Evolutionary conservation across 2,113 vertebrate species (phyloP).

Genomic region (Hemiprocne comata): DNA sequence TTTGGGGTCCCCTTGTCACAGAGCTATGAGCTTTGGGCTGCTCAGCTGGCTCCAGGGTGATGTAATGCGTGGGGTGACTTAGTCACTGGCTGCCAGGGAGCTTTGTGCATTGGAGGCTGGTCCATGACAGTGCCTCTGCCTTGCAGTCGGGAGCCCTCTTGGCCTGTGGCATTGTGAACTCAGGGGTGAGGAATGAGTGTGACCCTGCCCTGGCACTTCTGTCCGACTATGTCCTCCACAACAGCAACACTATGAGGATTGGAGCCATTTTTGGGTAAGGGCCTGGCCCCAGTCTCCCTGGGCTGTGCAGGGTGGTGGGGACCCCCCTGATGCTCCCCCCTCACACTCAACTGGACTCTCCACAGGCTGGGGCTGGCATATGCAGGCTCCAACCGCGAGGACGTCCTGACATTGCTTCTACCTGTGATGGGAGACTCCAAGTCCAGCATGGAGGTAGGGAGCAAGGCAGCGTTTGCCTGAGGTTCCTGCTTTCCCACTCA

Average conservation of each 20-base stretch:
- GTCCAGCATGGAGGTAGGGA: slow-evolving; percentile 95
- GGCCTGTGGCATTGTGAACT: slow-evolving; percentile 97
- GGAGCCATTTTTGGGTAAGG: slow-evolving; percentile 98
- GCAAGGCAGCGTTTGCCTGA: background rate
- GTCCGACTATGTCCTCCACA: slow-evolving; percentile 96
- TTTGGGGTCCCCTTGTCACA: background rate
- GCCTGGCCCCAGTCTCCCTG: fast-evolving
- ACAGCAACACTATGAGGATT: slow-evolving; percentile 97
- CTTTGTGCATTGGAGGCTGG: background rate
- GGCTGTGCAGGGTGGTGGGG: background rate
- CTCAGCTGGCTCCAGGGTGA: background rate
- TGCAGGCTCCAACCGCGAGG: slow-evolving; percentile 95
- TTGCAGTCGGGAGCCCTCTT: slow-evolving; percentile 92
- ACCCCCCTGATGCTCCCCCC: background rate
- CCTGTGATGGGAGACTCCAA: slow-evolving; percentile 98
- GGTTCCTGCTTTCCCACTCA: background rate
- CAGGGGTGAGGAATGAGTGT: slow-evolving; percentile 96
- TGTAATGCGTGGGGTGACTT: background rate
- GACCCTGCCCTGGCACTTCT: slow-evolving; percentile 95
- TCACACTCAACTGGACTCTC: background rate
- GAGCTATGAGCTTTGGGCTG: background rate
- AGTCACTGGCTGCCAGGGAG: background rate
- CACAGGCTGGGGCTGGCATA: slow-evolving; percentile 92
- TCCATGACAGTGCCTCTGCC: background rate
- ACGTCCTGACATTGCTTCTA: slow-evolving; percentile 94